Evolutionary conservation across 2,888 invertebrate species (phyloP).

Genomic region (Hemaris fuciformis): DNA sequence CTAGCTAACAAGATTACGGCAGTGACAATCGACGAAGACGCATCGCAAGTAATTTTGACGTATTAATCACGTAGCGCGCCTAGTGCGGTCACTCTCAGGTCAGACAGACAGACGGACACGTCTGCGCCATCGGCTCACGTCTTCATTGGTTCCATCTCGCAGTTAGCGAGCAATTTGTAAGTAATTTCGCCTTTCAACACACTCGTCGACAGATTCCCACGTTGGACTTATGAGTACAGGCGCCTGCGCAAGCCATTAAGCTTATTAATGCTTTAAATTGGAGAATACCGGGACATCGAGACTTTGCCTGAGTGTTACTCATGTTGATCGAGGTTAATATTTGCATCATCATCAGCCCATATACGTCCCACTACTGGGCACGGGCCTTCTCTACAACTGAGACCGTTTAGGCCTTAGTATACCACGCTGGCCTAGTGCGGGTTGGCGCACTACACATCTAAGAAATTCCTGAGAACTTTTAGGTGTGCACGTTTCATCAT

Average conservation of each 20-base stretch:
- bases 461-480: no score
- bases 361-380: no score
- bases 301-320: no score
- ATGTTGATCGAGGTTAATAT: no score
- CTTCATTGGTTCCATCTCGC: conserved; percentile 17
- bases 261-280: no score
- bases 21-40: neutral
- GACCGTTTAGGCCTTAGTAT: no score
- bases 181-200: conserved; percentile 38
- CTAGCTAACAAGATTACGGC: neutral
- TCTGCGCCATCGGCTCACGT: neutral
- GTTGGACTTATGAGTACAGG: conserved; percentile 13
- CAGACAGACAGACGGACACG: neutral
- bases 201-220: conserved; percentile 31
- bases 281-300: no score
- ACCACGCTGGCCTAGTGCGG: no score
- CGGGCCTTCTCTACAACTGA: no score
- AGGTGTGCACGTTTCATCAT: no score
- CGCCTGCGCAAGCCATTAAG: neutral
- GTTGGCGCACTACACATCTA: no score
- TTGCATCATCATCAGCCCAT: no score
- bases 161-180: conserved; percentile 49
- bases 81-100: neutral
- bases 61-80: neutral
- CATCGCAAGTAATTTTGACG: neutral